Evolutionary conservation across 2,888 invertebrate genomes (phyloP).

Genomic region (Philhelius pedissequus): DNA sequence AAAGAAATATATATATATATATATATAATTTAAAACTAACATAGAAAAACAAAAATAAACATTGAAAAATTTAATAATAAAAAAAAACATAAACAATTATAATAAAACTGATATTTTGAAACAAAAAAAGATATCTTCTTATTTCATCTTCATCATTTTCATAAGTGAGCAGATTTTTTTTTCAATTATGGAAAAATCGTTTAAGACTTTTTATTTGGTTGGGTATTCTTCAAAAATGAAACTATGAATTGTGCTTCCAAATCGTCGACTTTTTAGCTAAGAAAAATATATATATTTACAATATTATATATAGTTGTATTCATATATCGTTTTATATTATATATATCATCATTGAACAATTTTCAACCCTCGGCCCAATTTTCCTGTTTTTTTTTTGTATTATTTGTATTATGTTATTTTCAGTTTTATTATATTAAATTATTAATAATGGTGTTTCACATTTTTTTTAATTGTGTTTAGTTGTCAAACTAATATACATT

Average conservation of each 20-base stretch:
- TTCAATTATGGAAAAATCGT: slow-evolving; percentile 8
- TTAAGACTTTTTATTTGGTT: background rate
- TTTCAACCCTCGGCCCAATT: slow-evolving; percentile 77
- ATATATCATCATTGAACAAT: slow-evolving; percentile 72
- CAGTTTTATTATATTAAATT: slow-evolving; percentile 27
- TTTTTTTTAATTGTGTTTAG: background rate
- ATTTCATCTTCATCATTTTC: slow-evolving; percentile 51
- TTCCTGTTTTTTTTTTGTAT: slow-evolving; percentile 73
- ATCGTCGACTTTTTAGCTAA: slow-evolving; percentile 48
- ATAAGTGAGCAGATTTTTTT: slow-evolving; percentile 12
- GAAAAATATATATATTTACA: background rate
- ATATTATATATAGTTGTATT: slow-evolving; percentile 8
- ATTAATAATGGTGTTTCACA: slow-evolving; percentile 39
- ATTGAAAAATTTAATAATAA: slow-evolving; percentile 13
- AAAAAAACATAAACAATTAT: slow-evolving; percentile 55
- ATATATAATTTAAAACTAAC: slow-evolving; percentile 50
- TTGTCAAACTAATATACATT: background rate
- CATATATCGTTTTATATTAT: slow-evolving; percentile 73
- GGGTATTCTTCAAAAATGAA: background rate
- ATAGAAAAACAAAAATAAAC: slow-evolving; percentile 53
- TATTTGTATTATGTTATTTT: slow-evolving; percentile 55
- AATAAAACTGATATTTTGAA: slow-evolving; percentile 69
- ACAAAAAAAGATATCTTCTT: slow-evolving; percentile 66
- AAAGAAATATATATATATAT: slow-evolving; percentile 56
- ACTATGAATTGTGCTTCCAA: slow-evolving; percentile 78